A percentile compares a stretch with the other conserved stretches of the same genome.
Conservation (phyloP, 2,888 invertebrate species). For the Prionchulus punctatus region DNA sequence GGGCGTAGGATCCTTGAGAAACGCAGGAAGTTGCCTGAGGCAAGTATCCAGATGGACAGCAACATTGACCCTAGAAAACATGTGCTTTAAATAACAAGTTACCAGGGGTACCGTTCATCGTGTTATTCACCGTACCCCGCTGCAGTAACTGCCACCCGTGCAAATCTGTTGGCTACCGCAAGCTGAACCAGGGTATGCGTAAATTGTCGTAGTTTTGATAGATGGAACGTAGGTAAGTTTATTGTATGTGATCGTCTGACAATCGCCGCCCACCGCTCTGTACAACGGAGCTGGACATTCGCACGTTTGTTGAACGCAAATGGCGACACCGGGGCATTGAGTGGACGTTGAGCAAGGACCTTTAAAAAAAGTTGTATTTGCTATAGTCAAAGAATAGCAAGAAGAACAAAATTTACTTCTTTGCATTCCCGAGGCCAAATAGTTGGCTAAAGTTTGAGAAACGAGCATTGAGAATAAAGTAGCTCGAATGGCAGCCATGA, state of each 20-base stretch:
- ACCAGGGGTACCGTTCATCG: too few relatives aligned
- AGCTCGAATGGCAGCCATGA: too few relatives aligned
- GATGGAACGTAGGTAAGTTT: background rate
- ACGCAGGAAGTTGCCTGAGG: background rate
- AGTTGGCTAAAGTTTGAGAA: too few relatives aligned
- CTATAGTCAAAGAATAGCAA: too few relatives aligned
- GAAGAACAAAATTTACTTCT: too few relatives aligned
- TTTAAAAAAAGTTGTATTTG: too few relatives aligned
- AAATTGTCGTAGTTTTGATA: background rate
- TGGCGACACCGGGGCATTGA: slow-evolving; percentile 37
- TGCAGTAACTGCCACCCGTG: background rate
- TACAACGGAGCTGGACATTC: background rate
- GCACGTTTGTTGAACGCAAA: background rate
- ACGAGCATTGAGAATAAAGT: too few relatives aligned
- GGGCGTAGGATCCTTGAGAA: too few relatives aligned
- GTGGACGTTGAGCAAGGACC: background rate
- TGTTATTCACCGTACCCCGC: background rate
- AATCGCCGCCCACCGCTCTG: background rate
- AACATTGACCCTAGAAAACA: background rate
- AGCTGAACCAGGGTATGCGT: background rate
- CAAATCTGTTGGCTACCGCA: background rate
- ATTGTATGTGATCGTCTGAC: background rate
- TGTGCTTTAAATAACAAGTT: background rate
- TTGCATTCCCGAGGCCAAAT: too few relatives aligned
- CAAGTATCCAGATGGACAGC: background rate